A percentile compares a stretch with the other conserved stretches of the same genome.
phyloP scores from a whole-genome alignment of 2,113 vertebrate genomes.

The Neotragus moschatus region DNA sequence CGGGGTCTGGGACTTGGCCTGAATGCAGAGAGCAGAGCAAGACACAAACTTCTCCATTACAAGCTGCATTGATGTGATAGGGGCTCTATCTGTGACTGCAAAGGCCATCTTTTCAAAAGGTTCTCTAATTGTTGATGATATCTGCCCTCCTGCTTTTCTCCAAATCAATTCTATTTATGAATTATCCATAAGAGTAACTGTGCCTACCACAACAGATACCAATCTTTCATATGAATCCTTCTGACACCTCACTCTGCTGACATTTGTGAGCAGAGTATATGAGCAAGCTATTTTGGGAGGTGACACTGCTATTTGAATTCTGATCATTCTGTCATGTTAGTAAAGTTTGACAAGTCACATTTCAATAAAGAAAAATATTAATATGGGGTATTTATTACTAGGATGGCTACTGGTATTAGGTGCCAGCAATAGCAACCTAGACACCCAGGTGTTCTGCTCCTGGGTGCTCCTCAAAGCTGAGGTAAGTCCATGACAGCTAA shows the following conservation, averaged over 20 bases:
- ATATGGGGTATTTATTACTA: not conserved
- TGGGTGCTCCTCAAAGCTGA: not conserved
- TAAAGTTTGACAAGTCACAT: not conserved
- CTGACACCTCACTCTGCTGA: not conserved
- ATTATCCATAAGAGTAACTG: not conserved
- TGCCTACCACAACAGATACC: not conserved
- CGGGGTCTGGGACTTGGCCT: not conserved
- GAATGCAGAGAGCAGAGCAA: not conserved
- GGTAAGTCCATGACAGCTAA: not conserved
- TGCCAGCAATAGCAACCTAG: not conserved
- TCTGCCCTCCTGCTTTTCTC: not conserved
- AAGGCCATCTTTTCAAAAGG: not conserved
- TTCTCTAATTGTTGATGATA: not conserved
- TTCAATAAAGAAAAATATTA: not conserved
- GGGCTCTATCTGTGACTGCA: not conserved
- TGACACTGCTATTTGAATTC: not conserved
- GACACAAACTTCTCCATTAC: not conserved
- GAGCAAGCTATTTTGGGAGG: not conserved
- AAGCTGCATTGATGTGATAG: not conserved
- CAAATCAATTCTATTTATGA: not conserved
- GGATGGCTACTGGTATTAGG: not conserved
- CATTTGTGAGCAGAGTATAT: not conserved
- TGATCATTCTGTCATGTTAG: not conserved
- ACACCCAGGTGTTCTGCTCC: not conserved
- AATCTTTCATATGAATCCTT: not conserved